Base-by-base conservation (phyloP, 2,888 invertebrate species). In the Melinopterus prodromus region DNA sequence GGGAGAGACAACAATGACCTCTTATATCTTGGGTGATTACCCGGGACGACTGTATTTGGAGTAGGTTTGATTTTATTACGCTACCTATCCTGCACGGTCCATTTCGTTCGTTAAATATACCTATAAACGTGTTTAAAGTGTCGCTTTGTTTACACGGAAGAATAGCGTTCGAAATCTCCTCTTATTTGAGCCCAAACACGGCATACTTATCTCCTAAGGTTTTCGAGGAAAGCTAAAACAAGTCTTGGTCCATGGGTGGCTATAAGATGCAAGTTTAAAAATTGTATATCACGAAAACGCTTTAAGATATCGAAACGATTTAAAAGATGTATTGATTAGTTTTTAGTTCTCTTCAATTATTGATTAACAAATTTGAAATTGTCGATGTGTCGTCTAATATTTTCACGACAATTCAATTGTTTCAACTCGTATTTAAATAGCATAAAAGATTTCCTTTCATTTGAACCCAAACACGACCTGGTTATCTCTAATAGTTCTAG, bases 61-160 rank as follows among this genome's bases (percentile, higher is more conserved):
- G 53, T 53, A 53, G 53, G 53, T 53, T 53, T 53, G 53, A 53
- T 53, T 53, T 53, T 53, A 53, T 53, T 53, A 53, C 53, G 53
- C 53, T 53, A 53, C 12, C 7, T 12, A 2, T 26, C 26, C 53
- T 53, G 5, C 53, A 7, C 53, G 53, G 53, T 53, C 53, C 53
- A 53, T 7, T 53, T 53, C 5, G 53, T 53, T 12, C 9, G 53
- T 53, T 7, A 53, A 53, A 53, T 53, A 53, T 53, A 12, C 53
- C 9, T 53, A 9, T 53, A 53, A 53, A 7, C 9, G 53, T 12
- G 53, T 53, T 53, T 3, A 53, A 53, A 53, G 53, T 53, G 53
- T 53, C 53, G 53, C 53, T 53, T 53, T 53, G 53, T 53, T 53
- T 53, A 53, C 53, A 1, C 53, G 9, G 53, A 53, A 53, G 53